Percentiles rank a stretch among this genome's conserved stretches.
These are phyloP conservation scores for Platanista minor DNA, from an alignment of 2,113 vertebrate genomes.

Conservation along the genomic window DNA sequence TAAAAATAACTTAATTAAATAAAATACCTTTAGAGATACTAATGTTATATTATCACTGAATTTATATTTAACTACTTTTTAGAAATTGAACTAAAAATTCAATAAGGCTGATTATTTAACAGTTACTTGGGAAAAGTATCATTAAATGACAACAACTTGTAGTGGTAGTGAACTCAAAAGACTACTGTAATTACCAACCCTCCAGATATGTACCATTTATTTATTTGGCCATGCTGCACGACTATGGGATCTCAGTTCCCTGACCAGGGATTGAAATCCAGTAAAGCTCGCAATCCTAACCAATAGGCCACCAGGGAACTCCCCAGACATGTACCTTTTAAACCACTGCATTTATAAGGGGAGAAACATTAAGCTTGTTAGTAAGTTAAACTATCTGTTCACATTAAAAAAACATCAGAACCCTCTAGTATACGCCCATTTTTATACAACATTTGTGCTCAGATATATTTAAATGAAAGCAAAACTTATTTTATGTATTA, in stretches of 20 bases:
- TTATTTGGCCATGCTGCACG: not conserved
- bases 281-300: not conserved
- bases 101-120: not conserved
- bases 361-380: not conserved
- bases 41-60: not conserved
- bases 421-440: not conserved
- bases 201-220: not conserved
- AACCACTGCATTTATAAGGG: not conserved
- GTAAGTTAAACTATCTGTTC: not conserved
- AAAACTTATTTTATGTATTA: not conserved
- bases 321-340: not conserved
- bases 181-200: not conserved
- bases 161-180: not conserved
- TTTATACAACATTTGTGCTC: not conserved
- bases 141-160: not conserved
- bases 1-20: not conserved
- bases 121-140: slow-evolving; percentile 7
- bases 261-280: not conserved
- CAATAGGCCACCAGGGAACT: not conserved
- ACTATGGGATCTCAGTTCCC: not conserved
- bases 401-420: not conserved
- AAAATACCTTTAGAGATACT: not conserved
- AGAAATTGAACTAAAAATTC: slow-evolving; percentile 3
- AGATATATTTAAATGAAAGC: not conserved
- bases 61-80: not conserved